Conservation (phyloP, 2,797 vertebrate genomes). For the Lagodon rhomboides region DNA sequence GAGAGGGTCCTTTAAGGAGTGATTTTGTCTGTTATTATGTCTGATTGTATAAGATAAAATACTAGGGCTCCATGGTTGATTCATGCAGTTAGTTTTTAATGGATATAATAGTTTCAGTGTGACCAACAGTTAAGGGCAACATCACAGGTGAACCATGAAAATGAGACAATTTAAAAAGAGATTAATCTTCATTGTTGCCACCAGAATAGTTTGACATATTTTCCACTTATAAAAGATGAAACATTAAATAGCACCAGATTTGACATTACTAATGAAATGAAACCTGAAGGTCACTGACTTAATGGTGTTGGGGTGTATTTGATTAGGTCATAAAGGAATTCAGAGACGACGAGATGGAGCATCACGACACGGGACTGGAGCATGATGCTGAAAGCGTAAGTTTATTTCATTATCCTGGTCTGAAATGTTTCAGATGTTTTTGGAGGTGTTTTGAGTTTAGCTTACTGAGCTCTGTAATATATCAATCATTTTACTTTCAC, state of each 20-base stretch:
- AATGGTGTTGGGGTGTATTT: constrained; percentile 20
- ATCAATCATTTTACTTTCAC: background rate
- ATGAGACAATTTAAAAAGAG: background rate
- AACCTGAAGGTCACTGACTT: background rate
- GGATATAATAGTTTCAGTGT: background rate
- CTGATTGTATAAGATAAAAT: background rate
- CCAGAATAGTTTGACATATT: background rate
- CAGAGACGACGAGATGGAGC: constrained; percentile 95
- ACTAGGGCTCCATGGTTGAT: background rate
- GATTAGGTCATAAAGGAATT: constrained; percentile 93
- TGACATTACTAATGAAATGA: background rate
- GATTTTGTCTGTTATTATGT: background rate
- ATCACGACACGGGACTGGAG: constrained; percentile 93
- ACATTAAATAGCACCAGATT: background rate
- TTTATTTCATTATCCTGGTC: constrained; percentile 6
- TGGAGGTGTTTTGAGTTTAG: background rate
- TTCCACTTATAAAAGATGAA: background rate
- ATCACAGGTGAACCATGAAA: background rate
- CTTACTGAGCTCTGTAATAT: background rate
- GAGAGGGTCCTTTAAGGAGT: background rate
- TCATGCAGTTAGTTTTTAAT: background rate
- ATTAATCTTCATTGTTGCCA: background rate
- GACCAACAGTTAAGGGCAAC: background rate
- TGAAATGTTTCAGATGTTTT: background rate
- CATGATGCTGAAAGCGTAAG: constrained; percentile 92